Base-by-base conservation (phyloP, 2,888 invertebrate species). In the Oxyscelio sp. region DNA sequence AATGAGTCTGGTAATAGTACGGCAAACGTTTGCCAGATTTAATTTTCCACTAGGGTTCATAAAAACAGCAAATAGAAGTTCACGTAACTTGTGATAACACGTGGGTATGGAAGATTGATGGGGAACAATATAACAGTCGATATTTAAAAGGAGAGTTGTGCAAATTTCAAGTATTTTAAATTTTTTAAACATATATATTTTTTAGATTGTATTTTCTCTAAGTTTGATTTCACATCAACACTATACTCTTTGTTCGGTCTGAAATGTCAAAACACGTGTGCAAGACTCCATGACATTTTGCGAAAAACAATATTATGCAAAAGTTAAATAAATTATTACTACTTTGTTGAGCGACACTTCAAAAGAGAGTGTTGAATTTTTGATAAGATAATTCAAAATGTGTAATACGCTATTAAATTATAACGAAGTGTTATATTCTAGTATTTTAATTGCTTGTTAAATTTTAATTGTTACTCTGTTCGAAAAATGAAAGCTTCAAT, bases 221-320 rank as follows among this genome's bases (percentile, higher is more conserved):
- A 61, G 68, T 68, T 68, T 78, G 52, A 68, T 78, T 59, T 78
- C 61, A 52, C 38, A 58, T 58, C 75, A 65, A 21, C 61, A 4
- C 22, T 52, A 13, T 22, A 40, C 13, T 66, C 61, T 78, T 78
- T 68, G 77, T 78, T 68, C 61, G 15, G 21, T 17, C 65, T 45
- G 56, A 77, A 77, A 77, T 68, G 66, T 77, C 77, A 68, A 59
- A 77, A 77, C 11, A 27, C 56, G 50, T 21, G 59, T 52, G 68
- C 52, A 24, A 59, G 52, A 50, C 58, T 17, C 31, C 22, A 43
- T 52, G 66, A 68, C 59, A 68, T 77, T 77, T 38, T 38, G 52
- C 22, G 61, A 61, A 70, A 78, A 78, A 78, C 61, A 19, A 59
- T 68, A 50, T 65, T 65, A 58, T 31, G 43, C 68, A 61, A 78